phyloP scores from a whole-genome alignment of 64 coral and sea anemone genomes.

The Acropora yongei region DNA sequence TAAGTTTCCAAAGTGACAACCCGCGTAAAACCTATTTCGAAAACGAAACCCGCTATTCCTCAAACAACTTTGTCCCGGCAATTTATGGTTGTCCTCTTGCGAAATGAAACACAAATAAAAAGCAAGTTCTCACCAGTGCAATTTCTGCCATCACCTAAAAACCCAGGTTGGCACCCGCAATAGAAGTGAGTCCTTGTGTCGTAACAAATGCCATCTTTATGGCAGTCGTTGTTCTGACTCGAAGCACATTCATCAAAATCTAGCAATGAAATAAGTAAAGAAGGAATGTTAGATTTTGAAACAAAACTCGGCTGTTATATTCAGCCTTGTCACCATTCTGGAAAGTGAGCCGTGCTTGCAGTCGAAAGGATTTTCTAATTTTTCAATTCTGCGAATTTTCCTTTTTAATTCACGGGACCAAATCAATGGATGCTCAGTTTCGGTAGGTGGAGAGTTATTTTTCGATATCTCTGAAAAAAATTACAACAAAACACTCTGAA shows the following conservation, averaged over 20 bases:
- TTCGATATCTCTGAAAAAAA: too few species aligned
- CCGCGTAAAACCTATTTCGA: too few species aligned
- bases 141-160: constrained; percentile 68
- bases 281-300: background rate
- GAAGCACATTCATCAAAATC: constrained; percentile 83
- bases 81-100: too few species aligned
- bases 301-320: background rate
- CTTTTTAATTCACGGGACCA: too few species aligned
- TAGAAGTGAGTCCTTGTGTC: constrained; percentile 74
- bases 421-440: too few species aligned
- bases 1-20: too few species aligned
- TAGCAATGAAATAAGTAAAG: background rate
- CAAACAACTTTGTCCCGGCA: too few species aligned
- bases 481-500: too few species aligned
- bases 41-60: too few species aligned
- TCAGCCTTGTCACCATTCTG: background rate
- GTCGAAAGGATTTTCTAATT: too few species aligned
- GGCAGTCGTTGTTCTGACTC: constrained; percentile 61
- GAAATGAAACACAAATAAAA: background rate
- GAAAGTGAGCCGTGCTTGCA: background rate
- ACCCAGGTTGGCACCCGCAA: constrained; percentile 74
- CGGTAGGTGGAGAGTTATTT: too few species aligned
- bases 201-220: constrained; percentile 67
- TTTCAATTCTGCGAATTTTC: too few species aligned
- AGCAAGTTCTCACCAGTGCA: constrained; percentile 70